Conservation (phyloP, 2,797 vertebrate species). For the Sphaeramia orbicularis region DNA sequence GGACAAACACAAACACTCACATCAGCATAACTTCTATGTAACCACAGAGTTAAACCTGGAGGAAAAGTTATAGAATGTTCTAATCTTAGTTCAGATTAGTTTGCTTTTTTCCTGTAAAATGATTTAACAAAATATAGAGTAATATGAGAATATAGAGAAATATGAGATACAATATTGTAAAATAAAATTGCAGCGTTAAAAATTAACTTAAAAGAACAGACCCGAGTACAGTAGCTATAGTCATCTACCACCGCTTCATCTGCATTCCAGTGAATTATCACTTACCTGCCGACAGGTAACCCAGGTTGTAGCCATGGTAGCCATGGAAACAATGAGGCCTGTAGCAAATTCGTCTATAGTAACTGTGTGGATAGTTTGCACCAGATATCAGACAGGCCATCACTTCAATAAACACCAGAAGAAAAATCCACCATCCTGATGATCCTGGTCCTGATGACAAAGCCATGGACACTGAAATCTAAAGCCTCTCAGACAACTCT, state of each 20-base stretch:
- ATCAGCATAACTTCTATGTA: no score
- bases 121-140: no score
- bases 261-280: conserved; percentile 24
- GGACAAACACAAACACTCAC: conserved; percentile 4
- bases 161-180: background rate
- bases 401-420: conserved; percentile 53
- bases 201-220: background rate
- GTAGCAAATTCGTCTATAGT: conserved; percentile 88
- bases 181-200: background rate
- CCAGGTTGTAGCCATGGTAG: conserved; percentile 73
- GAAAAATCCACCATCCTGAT: conserved; percentile 53
- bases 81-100: background rate
- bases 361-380: conserved; percentile 79
- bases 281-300: conserved; percentile 85
- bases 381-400: conserved; percentile 67
- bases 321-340: conserved; percentile 85
- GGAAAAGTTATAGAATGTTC: background rate
- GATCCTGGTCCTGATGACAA: conserved; percentile 15
- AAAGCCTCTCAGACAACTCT: background rate
- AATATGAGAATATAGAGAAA: no score
- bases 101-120: background rate
- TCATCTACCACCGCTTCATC: background rate
- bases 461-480: conserved; percentile 41
- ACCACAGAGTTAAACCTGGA: background rate
- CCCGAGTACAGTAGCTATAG: background rate